Percentiles rank a stretch among this genome's conserved stretches.
Conservation (phyloP, 2,888 invertebrate genomes). For the Girardia tigrina region DNA sequence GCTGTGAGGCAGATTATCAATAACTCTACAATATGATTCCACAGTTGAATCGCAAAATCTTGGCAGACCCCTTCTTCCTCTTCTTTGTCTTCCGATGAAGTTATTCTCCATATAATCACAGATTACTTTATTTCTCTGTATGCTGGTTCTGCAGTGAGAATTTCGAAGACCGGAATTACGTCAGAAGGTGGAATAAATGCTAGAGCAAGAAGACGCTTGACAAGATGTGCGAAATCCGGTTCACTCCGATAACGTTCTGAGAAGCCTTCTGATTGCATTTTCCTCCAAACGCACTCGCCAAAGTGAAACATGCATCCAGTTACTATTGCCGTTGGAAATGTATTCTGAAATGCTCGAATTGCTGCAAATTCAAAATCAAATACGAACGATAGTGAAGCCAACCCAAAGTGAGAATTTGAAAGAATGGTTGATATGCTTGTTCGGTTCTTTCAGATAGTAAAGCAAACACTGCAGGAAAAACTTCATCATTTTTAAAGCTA, state of each 20-base stretch:
- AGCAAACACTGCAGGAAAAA: neutral
- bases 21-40: neutral
- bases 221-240: neutral
- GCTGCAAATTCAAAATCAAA: neutral
- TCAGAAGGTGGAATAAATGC: neutral
- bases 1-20: neutral
- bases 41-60: neutral
- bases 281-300: neutral
- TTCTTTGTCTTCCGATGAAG: neutral
- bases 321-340: neutral
- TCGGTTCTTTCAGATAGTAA: constrained; percentile 6
- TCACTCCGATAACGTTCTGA: neutral
- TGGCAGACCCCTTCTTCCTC: neutral
- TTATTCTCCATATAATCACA: constrained; percentile 1
- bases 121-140: neutral
- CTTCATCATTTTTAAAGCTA: neutral
- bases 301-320: neutral
- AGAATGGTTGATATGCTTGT: neutral
- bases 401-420: neutral
- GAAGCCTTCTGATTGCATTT: neutral
- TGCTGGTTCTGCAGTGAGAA: neutral
- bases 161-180: neutral
- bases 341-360: neutral
- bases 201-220: constrained; percentile 7
- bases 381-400: neutral